Evolutionary conservation across 1,140 invertebrate genomes (phyloP), one percentile per base, ranked within the genome.

Genomic region (Pseudomyrmex flavicornis): DNA sequence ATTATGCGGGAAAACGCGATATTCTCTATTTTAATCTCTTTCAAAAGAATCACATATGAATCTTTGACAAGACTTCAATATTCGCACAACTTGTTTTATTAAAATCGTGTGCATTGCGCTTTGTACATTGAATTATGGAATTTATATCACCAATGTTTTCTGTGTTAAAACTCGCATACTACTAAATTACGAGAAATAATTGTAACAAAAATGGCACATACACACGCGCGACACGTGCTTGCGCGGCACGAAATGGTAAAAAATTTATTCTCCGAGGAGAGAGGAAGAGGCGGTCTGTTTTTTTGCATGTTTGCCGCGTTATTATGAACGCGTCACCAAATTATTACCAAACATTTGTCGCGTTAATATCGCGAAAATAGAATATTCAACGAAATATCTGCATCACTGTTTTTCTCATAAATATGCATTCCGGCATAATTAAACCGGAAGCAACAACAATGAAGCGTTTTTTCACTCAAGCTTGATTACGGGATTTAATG

Each of bases 361-460:
- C 54, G 20, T 70, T 72, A 72, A 80, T 80, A 48, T 58, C 70
- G 48, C n/a, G 20, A 80, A 80, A 80, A 72, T 80, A 72, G 66
- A 72, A 80, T 80, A 80, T 80, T 80, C 66, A 69, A 80, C 54
- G 66, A 70, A 80, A 80, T 80, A 80, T 80, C 76, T 61, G 66
- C 76, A 22, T 72, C 76, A 20, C 20, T 59, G 76, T 80, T 80
- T 72, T 59, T 80, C 76, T 80, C 76, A 80, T 80, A 80, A 80
- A 80, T 80, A 80, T 70, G 66, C 44, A 59, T 70, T 20, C 66
- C 66, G 44, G 54, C 54, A 72, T 80, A 70, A 80, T 80, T 80
- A 80, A 59, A 70, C 54, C 15, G 65, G 35, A 35, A 35, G 35
- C 35, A 26, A 8, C 66, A 80, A 80, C 76, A 80, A 61, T 59